Conservation (phyloP, 2,797 vertebrate species). For the Serranus cabrilla region DNA sequence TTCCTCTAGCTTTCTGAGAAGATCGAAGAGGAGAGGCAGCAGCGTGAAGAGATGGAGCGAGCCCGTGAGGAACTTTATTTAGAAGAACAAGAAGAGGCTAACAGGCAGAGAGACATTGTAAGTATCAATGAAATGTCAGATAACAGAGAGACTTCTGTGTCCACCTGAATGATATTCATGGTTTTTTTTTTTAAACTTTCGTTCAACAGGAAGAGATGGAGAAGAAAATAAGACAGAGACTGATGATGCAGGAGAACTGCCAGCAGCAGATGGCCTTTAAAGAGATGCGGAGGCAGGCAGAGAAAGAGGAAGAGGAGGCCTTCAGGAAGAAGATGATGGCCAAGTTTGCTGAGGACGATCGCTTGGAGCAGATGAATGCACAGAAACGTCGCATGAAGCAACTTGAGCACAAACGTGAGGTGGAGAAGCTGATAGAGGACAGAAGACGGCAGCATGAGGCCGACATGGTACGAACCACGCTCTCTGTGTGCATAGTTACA, state of each 20-base stretch:
- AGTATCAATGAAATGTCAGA: constrained; percentile 53
- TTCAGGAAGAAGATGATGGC: constrained; percentile 88
- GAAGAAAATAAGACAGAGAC: constrained; percentile 87
- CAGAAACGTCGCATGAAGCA: constrained; percentile 93
- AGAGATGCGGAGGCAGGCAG: constrained; percentile 82
- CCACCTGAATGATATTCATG: not conserved
- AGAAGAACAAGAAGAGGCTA: constrained; percentile 89
- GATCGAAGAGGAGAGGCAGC: constrained; percentile 85
- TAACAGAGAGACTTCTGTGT: not conserved
- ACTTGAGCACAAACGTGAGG: constrained; percentile 90
- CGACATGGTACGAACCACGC: constrained; percentile 84
- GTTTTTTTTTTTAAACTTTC: not conserved
- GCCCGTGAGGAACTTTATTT: constrained; percentile 89
- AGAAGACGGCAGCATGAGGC: constrained; percentile 84
- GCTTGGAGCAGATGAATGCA: constrained; percentile 92
- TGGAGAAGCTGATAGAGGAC: constrained; percentile 91
- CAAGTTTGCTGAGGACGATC: constrained; percentile 93
- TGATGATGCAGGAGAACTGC: constrained; percentile 87
- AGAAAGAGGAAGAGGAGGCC: constrained; percentile 90
- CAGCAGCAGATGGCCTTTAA: constrained; percentile 91
- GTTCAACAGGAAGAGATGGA: constrained; percentile 90
- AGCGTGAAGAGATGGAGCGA: constrained; percentile 90
- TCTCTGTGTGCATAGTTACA: not conserved
- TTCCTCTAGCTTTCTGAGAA: constrained; percentile 86
- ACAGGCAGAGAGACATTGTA: constrained; percentile 88